These are phyloP conservation scores for Dasypolia templi DNA, from an alignment of 2,888 invertebrate species.

Conservation along the genomic window DNA sequence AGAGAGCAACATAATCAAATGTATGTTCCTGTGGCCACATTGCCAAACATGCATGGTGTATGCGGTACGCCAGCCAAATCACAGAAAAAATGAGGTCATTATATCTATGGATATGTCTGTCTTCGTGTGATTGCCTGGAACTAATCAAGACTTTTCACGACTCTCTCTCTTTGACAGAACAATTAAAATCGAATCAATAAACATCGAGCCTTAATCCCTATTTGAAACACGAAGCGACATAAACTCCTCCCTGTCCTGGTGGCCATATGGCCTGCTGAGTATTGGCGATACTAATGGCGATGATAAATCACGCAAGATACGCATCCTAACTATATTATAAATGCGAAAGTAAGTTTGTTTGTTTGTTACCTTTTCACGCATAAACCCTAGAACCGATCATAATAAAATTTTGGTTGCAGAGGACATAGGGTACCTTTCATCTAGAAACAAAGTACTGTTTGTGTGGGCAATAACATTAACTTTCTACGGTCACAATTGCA, in stretches of 20 bases:
- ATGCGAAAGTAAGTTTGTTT: too few species aligned
- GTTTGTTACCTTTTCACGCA: too few species aligned
- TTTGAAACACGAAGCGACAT: too few species aligned
- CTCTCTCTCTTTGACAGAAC: neutral
- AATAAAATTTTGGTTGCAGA: too few species aligned
- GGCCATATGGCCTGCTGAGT: conserved; percentile 7
- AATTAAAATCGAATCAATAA: conserved; percentile 20
- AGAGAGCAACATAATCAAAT: conserved; percentile 26
- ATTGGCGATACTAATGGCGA: too few species aligned
- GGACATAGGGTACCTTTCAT: too few species aligned
- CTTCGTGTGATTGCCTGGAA: neutral
- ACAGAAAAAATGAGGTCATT: conserved; percentile 7
- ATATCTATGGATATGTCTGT: neutral
- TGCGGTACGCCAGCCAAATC: conserved; percentile 32
- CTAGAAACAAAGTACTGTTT: too few species aligned
- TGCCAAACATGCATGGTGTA: conserved; percentile 10
- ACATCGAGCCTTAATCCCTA: conserved; percentile 1
- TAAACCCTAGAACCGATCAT: too few species aligned
- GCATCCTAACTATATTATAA: too few species aligned
- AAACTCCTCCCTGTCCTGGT: neutral
- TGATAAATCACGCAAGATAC: too few species aligned
- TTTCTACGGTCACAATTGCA: too few species aligned
- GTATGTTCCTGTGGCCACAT: neutral
- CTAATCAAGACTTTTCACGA: neutral
- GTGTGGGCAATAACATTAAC: too few species aligned